Percentiles rank a stretch among this genome's conserved stretches.
Conservation (phyloP, 2,888 invertebrate species). For the Phengaris alcon region DNA sequence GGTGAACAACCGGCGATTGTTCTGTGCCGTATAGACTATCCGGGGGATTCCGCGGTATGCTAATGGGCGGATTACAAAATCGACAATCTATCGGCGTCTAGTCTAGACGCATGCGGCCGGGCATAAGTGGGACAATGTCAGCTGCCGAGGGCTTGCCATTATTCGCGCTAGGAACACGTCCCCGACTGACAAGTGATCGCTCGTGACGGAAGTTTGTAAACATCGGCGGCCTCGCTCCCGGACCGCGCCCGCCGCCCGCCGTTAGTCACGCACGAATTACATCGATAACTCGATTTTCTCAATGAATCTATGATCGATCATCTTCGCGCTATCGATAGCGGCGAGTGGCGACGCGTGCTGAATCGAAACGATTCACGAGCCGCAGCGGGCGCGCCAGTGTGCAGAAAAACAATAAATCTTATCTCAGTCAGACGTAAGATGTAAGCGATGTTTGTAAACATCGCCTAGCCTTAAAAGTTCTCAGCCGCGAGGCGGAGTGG, state of each 20-base stretch:
- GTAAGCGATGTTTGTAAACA: conserved; percentile 13
- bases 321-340: conserved; percentile 33
- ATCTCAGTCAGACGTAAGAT: background rate
- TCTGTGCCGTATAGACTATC: conserved; percentile 30
- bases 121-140: conserved; percentile 71
- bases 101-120: conserved; percentile 66
- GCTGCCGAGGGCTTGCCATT: conserved; percentile 71
- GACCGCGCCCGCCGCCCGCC: conserved; percentile 36
- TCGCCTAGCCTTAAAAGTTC: too few relatives aligned
- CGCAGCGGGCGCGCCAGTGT: background rate
- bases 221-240: conserved; percentile 73
- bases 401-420: conserved; percentile 6
- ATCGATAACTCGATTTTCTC: conserved; percentile 45
- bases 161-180: conserved; percentile 65
- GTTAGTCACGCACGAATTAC: conserved; percentile 57
- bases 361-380: conserved; percentile 30
- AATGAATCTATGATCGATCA: conserved; percentile 34
- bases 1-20: conserved; percentile 38
- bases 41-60: conserved; percentile 39
- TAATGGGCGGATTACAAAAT: conserved; percentile 49
- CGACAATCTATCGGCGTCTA: conserved; percentile 56
- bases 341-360: conserved; percentile 35
- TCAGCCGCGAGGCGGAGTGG: background rate
- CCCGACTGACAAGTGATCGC: conserved; percentile 66
- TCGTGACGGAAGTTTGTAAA: conserved; percentile 76